Evolutionary conservation across 2,797 vertebrate species (phyloP), one percentile per base, ranked within the genome.

Genomic region (Propithecus perrieri): DNA sequence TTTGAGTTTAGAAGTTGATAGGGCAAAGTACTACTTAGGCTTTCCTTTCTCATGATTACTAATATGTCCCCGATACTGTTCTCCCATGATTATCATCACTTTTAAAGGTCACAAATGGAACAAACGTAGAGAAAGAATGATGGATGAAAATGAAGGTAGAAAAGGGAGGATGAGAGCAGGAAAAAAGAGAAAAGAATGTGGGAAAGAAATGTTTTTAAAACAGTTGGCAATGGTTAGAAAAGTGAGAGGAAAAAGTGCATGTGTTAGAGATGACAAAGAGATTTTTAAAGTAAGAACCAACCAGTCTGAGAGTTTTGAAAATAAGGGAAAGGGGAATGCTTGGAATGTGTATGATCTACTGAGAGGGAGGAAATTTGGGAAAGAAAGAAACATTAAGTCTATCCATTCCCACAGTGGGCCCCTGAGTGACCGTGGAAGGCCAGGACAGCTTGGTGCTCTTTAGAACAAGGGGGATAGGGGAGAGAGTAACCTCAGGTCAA

Each of bases 1-100:
- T 96, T 75, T 41, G 89, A n/a, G 30, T 53, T 92, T n/a, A 88
- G 89, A 79, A 18, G 28, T 46, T 69, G 80, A 90, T 61, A 55
- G 50, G 22, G 30, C 11, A 81, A 95, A 55, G 15, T 4, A 67
- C 41, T 17, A 3, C 61, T 38, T 61, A 85, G 24, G 24, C 33
- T 76, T 83, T 76, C 59, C 38, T 53, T 61, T 57, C 20, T 76
- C 48, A 50, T 81, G 35, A n/a, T n/a, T n/a, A 22, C 46, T 57
- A 18, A n/a, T 7, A 24, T 69, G 10, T 79, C 9, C 24, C 48
- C 7, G 41, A 2, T 55, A 57, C 71, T 80, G 9, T 88, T 75
- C 59, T 92, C 63, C 63, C 43, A 15, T 17, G 10, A 72, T 69
- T 72, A 11, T 17, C 38, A 26, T 81, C 22, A 7, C 78, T 89